Base-by-base conservation (phyloP, 2,888 invertebrate species). In the Automeris io region DNA sequence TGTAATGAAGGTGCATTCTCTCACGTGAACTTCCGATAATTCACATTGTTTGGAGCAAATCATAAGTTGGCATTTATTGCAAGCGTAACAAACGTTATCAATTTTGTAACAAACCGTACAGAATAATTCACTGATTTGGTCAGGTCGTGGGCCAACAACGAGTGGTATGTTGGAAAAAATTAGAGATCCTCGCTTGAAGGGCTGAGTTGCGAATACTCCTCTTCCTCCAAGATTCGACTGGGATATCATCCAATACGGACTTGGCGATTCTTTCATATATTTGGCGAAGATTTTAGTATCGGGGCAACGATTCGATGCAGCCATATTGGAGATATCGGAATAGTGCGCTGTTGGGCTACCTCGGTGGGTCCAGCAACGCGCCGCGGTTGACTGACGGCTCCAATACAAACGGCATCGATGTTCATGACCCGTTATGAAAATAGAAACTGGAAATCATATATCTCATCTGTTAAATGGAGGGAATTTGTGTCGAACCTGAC, bases 91-190 rank as follows among this genome's bases (percentile, higher is more conserved):
- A 13, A 48, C 39, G 39, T 73, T 68, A 46, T 75, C 62, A 39
- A 71, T 69, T 54, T 82, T 81, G 55, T 88, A 91, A 60, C 93
- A 94, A 46, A 77, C 85, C 3, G 90, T 83, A 63, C 93, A 94
- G 46, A 85, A 85, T 33, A 87, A 74, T 33, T 87, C 79, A n/a
- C 78, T 69, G 18, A 78, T 72, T 36, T 70, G 73, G 42, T 88
- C 79, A 5, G 87, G 86, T 32, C 92, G 87, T 0, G 93, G 91
- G 1, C 93, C 93, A 18, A 91, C 61, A 2, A 92, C 80, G 12
- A 94, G 61, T 0, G 94, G 91, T 36, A 76, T 81, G 62, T 94
- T 94, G 13, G 75, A 70, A 60, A 92, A 93, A 44, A 95, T 90
- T 3, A 91, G 57, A 52, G 91, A 90, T 35, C 93, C 92, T 37